Conservation (phyloP, 2,888 invertebrate species). For the Dicycla oo region DNA sequence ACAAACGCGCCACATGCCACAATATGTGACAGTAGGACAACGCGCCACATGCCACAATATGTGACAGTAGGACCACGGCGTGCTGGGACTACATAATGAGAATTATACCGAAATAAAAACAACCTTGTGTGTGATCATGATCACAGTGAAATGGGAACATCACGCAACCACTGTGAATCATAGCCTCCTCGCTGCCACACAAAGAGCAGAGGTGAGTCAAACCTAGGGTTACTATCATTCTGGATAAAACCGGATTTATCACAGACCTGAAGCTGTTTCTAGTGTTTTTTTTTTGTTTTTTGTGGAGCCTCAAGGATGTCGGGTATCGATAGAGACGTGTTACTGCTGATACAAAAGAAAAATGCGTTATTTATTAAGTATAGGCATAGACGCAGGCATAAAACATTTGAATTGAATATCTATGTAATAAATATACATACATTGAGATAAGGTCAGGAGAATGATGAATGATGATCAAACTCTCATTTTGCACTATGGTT, state of each 20-base stretch:
- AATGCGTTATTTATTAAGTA: not conserved
- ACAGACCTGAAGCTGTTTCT: conserved; percentile 47
- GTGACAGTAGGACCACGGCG: conserved; percentile 44
- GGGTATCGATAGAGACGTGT: conserved; percentile 32
- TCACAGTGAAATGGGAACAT: conserved; percentile 76
- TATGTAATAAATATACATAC: no score
- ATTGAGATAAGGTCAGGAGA: no score
- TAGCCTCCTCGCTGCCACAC: conserved; percentile 55
- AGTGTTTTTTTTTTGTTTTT: conserved; percentile 46
- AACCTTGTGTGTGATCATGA: conserved; percentile 72
- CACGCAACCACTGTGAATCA: conserved; percentile 79
- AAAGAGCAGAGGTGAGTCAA: conserved; percentile 65
- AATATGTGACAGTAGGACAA: conserved; percentile 48
- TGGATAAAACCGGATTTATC: conserved; percentile 65
- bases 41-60: conserved; percentile 35
- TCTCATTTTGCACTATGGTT: not conserved
- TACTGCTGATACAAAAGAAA: conserved; percentile 27
- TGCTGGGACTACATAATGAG: conserved; percentile 68
- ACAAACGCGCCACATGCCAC: conserved; percentile 35
- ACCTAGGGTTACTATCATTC: conserved; percentile 59
- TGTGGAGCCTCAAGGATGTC: conserved; percentile 49
- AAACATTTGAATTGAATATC: not conserved
- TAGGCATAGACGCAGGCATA: not conserved
- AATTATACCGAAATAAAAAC: conserved; percentile 72
- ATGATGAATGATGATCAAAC: no score